Evolutionary conservation across 2,113 vertebrate genomes (phyloP), one percentile per base, ranked within the genome.

Genomic region (Propithecus coquereli): DNA sequence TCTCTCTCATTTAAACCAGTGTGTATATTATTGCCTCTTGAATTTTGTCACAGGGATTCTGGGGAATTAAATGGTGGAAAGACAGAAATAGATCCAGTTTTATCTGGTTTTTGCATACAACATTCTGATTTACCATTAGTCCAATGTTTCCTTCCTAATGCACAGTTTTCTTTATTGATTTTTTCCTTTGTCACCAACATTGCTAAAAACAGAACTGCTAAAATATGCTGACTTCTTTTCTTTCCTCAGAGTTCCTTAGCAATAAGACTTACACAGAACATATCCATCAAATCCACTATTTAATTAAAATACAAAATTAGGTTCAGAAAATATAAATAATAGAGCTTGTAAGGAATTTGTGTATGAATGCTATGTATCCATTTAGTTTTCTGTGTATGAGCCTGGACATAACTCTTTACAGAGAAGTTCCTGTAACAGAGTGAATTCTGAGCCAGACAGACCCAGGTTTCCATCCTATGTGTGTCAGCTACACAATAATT

Each of bases 131-230:
- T 87, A 68, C 77, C 22, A 32, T 89, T 82, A 80, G 52, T 5
- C 27, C 10, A 0, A 0, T 77, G 57, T 92, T 92, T 89, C 66
- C 95, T 95, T 94, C 59, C 50, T 52, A 96, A 92, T 34, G 77
- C 82, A 85, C 12, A 63, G 43, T 83, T 96, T 94, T 90, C 70
- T 81, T 88, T 90, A 97, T 96, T 95, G 95, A 97, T 93, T 96
- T 92, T 76, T 61, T 27, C 3, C 50, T 87, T 71, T 68, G 66
- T 95, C 82, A 88, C 59, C 16, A 86, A 32, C 77, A 47, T 91
- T 79, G 61, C 66, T 97, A 77, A 92, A 96, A 83, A 93, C 25
- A 52, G 74, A 85, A 43, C 59, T 47, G 61, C 61, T 95, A 79
- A 92, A 92, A 96, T 94, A 83, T 79, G 85, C 91, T 95, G 94